A percentile compares a stretch with the other conserved stretches of the same genome.
These are phyloP conservation scores for Sitta carolinensis DNA, from an alignment of 2,797 vertebrate species.

Conservation along the genomic window DNA sequence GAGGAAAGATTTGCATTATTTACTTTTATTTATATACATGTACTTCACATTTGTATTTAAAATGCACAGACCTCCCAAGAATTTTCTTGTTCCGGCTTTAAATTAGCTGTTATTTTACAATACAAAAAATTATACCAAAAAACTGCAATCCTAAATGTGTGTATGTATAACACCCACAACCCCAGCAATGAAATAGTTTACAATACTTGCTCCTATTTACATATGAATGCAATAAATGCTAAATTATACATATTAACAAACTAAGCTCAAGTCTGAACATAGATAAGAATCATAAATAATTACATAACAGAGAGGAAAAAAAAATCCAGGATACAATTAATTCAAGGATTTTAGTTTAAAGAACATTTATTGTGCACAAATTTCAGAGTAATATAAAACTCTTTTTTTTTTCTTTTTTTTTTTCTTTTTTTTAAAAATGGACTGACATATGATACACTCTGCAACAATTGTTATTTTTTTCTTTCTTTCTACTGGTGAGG, in stretches of 20 bases:
- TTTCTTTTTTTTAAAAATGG: not conserved
- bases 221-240: slow-evolving; percentile 85
- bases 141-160: slow-evolving; percentile 76
- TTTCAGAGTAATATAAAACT: slow-evolving; percentile 58
- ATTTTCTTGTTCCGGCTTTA: slow-evolving; percentile 77
- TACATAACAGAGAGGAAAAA: slow-evolving; percentile 17
- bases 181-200: slow-evolving; percentile 85
- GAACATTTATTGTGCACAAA: slow-evolving; percentile 66
- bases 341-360: slow-evolving; percentile 67
- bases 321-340: slow-evolving; percentile 62
- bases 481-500: not conserved
- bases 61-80: slow-evolving; percentile 79
- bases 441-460: not conserved
- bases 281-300: slow-evolving; percentile 66
- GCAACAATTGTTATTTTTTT: not conserved
- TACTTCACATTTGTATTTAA: slow-evolving; percentile 89
- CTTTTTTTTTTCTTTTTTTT: not conserved
- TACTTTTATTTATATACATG: slow-evolving; percentile 87
- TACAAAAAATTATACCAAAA: slow-evolving; percentile 82
- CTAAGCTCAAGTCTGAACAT: slow-evolving; percentile 71
- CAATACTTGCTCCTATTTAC: slow-evolving; percentile 95
- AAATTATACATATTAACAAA: slow-evolving; percentile 97
- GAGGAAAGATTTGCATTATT: slow-evolving; percentile 89
- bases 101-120: slow-evolving; percentile 90
- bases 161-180: slow-evolving; percentile 76